Evolutionary conservation across 1,140 invertebrate species (phyloP), one percentile per base, ranked within the genome.

Genomic region (Sitobion miscanthi): DNA sequence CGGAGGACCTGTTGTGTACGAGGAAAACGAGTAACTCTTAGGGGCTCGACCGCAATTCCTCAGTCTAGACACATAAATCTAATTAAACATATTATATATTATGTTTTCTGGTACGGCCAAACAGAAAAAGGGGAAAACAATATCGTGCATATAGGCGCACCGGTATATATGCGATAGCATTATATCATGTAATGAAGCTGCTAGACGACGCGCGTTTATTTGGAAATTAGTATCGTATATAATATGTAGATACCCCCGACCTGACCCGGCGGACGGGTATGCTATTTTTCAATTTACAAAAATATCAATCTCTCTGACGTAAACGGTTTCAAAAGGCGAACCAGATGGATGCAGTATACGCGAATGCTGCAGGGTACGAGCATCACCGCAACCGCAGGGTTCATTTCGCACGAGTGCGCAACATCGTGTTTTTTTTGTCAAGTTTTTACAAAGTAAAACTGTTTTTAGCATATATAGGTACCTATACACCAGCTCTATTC

Each of bases 51-150:
- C 91, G 91, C 91, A 85, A 93, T 93, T 93, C 85, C 57, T 93
- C 91, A 93, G 91, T 93, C 91, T 93, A 93, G 91, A 93, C 91
- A 57, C 91, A 93, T 93, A 93, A 93, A 93, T 93, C 91, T 93
- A 93, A 93, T 93, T 93, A 93, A 93, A 93, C 91, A 77, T 92
- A 49, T 77, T 77, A n/a, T 77, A n/a, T 92, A 49, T 62, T 62
- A 17, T n/a, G 35, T 91, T 77, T 91, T 91, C 11, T 91, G 45
- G 69, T 83, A 77, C 30, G 77, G 77, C 42, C 90, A 35, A 83
- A 92, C 69, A 83, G 45, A 54, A 92, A 92, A 49, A 83, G 11
- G 38, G 35, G 38, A 90, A 62, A 49, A 69, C 52, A 49, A 69
- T 88, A 88, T 88, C n/a, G 47, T 88, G 30, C 52, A 38, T 23